A percentile compares a stretch with the other conserved stretches of the same genome.
phyloP scores from a whole-genome alignment of 2,888 invertebrate species.

The Phengaris arion region DNA sequence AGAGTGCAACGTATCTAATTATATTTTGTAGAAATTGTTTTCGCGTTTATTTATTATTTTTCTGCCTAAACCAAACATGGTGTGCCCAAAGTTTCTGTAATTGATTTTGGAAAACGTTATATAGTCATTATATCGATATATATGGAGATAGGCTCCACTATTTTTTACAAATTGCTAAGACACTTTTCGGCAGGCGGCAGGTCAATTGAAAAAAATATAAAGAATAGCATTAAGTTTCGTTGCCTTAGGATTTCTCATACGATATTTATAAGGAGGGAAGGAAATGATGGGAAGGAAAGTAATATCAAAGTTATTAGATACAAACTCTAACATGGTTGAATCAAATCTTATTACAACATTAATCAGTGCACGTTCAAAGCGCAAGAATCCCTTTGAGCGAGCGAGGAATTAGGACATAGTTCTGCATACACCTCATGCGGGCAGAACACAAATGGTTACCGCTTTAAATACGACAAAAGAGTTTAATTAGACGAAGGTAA shows the following conservation, averaged over 20 bases:
- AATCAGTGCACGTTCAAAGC: conserved; percentile 3
- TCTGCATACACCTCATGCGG: conserved; percentile 4
- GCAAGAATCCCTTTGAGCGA: conserved; percentile 17
- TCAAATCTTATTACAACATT: conserved; percentile 8
- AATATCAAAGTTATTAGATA: background rate
- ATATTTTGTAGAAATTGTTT: too few relatives aligned
- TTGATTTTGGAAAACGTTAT: too few relatives aligned
- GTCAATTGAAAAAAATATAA: too few relatives aligned
- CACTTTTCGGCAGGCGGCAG: too few relatives aligned
- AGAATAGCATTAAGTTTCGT: background rate
- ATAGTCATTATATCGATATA: too few relatives aligned
- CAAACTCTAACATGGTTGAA: background rate
- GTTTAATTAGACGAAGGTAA: background rate
- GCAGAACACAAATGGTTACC: background rate
- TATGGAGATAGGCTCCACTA: too few relatives aligned
- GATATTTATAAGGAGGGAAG: background rate
- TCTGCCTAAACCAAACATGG: too few relatives aligned
- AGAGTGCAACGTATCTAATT: too few relatives aligned
- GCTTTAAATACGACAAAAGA: background rate
- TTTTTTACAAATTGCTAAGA: too few relatives aligned
- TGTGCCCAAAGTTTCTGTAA: too few relatives aligned
- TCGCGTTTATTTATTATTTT: too few relatives aligned
- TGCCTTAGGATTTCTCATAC: background rate
- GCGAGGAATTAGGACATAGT: background rate
- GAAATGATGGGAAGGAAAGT: background rate